Percentiles rank a stretch among this genome's conserved stretches.
Evolutionary conservation across 2,113 vertebrate genomes (phyloP).

Genomic region (Eptatretus burgeri): DNA sequence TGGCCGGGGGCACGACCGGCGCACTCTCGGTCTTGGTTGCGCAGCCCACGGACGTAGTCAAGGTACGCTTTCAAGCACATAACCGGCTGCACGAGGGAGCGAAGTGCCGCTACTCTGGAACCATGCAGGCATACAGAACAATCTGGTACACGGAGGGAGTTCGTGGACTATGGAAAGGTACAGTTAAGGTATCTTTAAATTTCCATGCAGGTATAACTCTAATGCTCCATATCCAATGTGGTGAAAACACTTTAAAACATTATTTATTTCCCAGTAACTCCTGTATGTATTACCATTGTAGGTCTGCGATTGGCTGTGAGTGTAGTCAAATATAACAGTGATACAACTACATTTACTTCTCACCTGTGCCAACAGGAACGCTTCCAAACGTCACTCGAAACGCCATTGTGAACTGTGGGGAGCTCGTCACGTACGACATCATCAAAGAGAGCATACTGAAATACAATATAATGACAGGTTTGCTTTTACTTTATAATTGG

Average conservation of each 20-base stretch:
- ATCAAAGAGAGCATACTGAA: conserved; percentile 40
- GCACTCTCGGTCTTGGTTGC: conserved; percentile 47
- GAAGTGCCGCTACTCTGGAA: conserved; percentile 32
- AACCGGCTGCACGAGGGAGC: conserved; percentile 19
- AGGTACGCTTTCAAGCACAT: conserved; percentile 40
- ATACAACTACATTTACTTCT: too few species aligned
- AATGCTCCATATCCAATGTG: too few species aligned
- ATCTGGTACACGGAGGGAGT: conserved; percentile 44
- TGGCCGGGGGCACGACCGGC: conserved; percentile 47
- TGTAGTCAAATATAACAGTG: too few species aligned
- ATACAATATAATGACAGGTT: conserved; percentile 35
- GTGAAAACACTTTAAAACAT: too few species aligned
- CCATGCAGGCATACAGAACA: conserved; percentile 41
- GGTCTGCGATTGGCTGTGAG: too few species aligned
- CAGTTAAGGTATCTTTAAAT: neutral
- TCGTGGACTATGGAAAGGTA: conserved; percentile 50
- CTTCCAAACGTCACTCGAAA: conserved; percentile 48
- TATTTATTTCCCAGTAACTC: too few species aligned
- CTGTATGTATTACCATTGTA: too few species aligned
- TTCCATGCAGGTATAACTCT: too few species aligned
- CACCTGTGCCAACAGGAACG: conserved; percentile 19
- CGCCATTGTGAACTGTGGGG: conserved; percentile 42
- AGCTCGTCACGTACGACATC: conserved; percentile 44
- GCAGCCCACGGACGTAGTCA: conserved; percentile 62
- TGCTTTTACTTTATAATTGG: neutral